Percentiles rank a stretch among this genome's conserved stretches.
Evolutionary conservation across 2,113 vertebrate genomes (phyloP).

Genomic region (Mustela nigripes): DNA sequence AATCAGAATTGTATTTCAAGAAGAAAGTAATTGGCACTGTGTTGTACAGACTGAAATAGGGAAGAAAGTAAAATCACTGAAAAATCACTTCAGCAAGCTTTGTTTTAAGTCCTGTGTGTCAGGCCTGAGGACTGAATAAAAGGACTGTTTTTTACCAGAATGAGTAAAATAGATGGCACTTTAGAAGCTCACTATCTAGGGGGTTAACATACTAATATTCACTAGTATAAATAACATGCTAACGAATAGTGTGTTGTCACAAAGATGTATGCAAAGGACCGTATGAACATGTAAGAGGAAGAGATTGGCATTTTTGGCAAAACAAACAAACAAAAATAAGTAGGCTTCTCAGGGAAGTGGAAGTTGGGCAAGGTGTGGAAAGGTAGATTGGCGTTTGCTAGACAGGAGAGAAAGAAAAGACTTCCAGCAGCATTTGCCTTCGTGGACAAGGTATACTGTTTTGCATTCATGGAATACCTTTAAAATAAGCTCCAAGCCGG

Average conservation of each 20-base stretch:
- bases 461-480: not conserved
- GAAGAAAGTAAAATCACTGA: not conserved
- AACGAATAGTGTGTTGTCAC: not conserved
- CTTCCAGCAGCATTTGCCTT: not conserved
- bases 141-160: not conserved
- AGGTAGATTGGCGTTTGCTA: not conserved
- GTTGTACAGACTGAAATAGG: not conserved
- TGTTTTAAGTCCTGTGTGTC: not conserved
- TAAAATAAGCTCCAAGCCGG: not conserved
- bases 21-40: not conserved
- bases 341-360: not conserved
- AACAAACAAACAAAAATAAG: not conserved
- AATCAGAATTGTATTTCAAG: conserved; percentile 34
- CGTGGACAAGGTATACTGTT: not conserved
- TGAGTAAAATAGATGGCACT: not conserved
- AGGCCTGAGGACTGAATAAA: not conserved
- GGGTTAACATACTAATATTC: not conserved
- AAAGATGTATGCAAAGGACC: not conserved
- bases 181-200: not conserved
- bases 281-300: not conserved
- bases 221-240: not conserved
- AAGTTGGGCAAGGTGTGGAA: not conserved
- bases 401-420: not conserved
- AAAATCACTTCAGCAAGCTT: not conserved
- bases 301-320: not conserved